These are phyloP conservation scores for Diacarnus erythraeanus DNA, from an alignment of 37 sponge, comb jelly and placozoan species.

Conservation along the genomic window DNA sequence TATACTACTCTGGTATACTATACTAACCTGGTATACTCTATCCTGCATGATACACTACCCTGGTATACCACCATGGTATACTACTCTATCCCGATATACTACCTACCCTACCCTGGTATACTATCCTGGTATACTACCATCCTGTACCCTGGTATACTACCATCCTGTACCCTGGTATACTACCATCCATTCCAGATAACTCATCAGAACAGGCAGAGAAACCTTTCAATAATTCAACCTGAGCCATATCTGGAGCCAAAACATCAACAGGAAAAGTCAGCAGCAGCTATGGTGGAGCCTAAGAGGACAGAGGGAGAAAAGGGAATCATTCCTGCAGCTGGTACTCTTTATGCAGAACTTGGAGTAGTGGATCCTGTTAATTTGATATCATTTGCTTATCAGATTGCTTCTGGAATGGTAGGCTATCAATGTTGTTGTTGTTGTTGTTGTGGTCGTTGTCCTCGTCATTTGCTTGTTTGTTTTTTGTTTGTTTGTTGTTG, in stretches of 20 bases:
- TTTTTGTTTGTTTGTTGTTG: not conserved
- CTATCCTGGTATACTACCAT: too few species aligned
- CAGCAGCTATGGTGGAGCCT: not conserved
- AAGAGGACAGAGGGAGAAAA: not conserved
- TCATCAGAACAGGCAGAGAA: constrained; percentile 4
- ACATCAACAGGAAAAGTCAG: not conserved
- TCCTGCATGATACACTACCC: too few species aligned
- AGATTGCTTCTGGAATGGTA: constrained; percentile 89
- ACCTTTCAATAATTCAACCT: constrained; percentile 1
- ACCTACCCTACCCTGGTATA: too few species aligned
- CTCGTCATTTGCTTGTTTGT: too few species aligned
- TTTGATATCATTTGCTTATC: constrained; percentile 79
- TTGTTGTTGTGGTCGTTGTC: not conserved
- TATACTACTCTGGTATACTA: too few species aligned
- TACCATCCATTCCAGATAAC: too few species aligned
- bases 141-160: too few species aligned
- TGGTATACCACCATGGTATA: too few species aligned
- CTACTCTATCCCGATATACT: too few species aligned
- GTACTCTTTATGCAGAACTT: constrained; percentile 47
- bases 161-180: too few species aligned
- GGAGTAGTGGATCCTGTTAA: constrained; percentile 72
- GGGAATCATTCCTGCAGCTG: constrained; percentile 6
- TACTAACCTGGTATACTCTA: too few species aligned
- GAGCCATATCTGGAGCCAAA: constrained; percentile 31
- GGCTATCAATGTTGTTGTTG: not conserved